phyloP scores from a whole-genome alignment of 1,140 invertebrate genomes.

The Drepana arcuata region DNA sequence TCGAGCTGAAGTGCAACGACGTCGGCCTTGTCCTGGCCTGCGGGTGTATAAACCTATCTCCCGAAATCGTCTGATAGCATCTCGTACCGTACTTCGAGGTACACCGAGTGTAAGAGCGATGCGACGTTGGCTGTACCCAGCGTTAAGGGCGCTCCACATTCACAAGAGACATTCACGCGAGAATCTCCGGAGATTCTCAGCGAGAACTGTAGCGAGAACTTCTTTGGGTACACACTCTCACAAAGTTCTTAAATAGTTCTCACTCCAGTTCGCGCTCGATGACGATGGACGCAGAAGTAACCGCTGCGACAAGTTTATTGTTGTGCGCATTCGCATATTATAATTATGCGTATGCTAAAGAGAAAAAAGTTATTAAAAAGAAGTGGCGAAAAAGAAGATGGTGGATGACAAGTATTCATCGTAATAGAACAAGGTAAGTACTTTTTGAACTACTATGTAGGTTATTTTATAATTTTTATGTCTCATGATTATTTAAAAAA shows the following conservation, averaged over 20 bases:
- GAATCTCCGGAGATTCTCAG: too few relatives aligned
- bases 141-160: too few relatives aligned
- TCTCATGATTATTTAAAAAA: not conserved
- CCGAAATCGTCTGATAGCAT: constrained; percentile 10
- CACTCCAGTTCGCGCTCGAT: constrained; percentile 5
- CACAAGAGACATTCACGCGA: too few relatives aligned
- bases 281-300: constrained; percentile 7
- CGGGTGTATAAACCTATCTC: constrained; percentile 8
- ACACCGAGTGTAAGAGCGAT: constrained; percentile 10
- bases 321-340: constrained; percentile 9
- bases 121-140: constrained; percentile 5
- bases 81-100: constrained; percentile 9
- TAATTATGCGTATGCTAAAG: constrained; percentile 2
- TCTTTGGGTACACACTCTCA: too few relatives aligned
- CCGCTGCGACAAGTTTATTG: constrained; percentile 7
- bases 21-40: constrained; percentile 7
- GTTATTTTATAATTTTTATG: not conserved
- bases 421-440: constrained; percentile 5
- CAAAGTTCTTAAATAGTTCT: too few relatives aligned
- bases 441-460: not conserved
- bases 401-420: constrained; percentile 6
- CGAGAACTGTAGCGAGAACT: too few relatives aligned
- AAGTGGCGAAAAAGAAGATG: constrained; percentile 3
- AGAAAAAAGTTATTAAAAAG: not conserved
- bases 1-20: constrained; percentile 5